Evolutionary conservation across 2,113 vertebrate species (phyloP), one percentile per base, ranked within the genome.

Genomic region (Thomomys bottae): DNA sequence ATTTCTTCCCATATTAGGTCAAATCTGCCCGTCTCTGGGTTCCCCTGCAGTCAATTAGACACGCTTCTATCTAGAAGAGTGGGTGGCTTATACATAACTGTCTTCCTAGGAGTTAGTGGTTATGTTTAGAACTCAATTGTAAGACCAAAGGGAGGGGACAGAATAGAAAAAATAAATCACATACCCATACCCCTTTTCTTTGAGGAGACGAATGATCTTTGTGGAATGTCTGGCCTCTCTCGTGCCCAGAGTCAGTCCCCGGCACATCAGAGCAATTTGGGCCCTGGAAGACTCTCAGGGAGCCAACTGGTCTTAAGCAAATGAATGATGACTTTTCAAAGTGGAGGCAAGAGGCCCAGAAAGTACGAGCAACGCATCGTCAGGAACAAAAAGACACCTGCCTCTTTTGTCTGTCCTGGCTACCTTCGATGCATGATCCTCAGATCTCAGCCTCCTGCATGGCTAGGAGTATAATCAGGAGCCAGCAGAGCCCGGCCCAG

Each of bases 181-280:
- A 14, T 5, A 57, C n/a, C 7, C 42, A 15, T 63, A 63, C 59
- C 11, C 61, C 26, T 8, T 73, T 45, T 12, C 32, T 28, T 34
- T 64, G n/a, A 90, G 68, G 40, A 66, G 1, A 3, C n/a, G 26
- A 71, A 45, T 67, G 71, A 54, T 79, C 5, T 36, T 23, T n/a
- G 8, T 72, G 15, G 92, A 87, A 75, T 21, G 63, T 87, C 66
- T 89, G 36, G 10, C 30, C 14, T 70, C 34, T 45, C 32, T 75
- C 20, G 54, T 32, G 34, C 12, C 80, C 30, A 59, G 3, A 85
- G 24, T 0, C 18, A 45, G 34, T 12, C 61, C 64, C 42, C 54
- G 14, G 45, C 45, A 49, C 45, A 5, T 6, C 26, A 45, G 0
- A 71, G 7, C 45, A 49, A 84, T 38, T 49, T 64, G 14, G 87